Evolutionary conservation across 1,140 invertebrate species (phyloP), one percentile per base, ranked within the genome.

Genomic region (Agrypnia vestita): DNA sequence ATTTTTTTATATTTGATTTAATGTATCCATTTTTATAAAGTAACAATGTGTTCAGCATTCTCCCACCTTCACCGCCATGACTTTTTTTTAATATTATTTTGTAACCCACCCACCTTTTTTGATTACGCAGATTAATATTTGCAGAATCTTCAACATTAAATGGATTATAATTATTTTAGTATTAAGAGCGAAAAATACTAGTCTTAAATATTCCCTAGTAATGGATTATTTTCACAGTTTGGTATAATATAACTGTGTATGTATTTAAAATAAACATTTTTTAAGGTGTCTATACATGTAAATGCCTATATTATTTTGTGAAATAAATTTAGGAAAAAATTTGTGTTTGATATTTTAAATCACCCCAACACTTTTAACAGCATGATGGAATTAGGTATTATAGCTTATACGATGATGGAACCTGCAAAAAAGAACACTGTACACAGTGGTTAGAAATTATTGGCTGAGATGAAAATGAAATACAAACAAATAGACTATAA

Each of bases 271-370:
- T 56, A 56, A 56, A 56, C 53, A 15, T 56, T 35, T 35, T 19
- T 35, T 35, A 25, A 62, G 59, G 59, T 62, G 59, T 25, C 59
- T 62, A 62, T 73, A 53, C 19, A 19, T 75, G 25, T 75, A 75
- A 35, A 75, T 75, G 72, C 72, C 72, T 75, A 75, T 35, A 35
- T 74, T 74, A 74, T 75, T 75, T 75, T 75, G 72, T 75, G 72
- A 75, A 75, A 75, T 75, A 75, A 75, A 75, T 74, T 56, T 74
- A 56, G 25, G 56, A 35, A 74, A 21, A 74, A 74, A 73, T 56
- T 8, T 67, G 19, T 67, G 43, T 67, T 67, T 67, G 0, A 11
- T 3, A 15, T 62, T 62, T 62, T 62, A 62, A 1, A 21, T 35
- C n/a, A 35, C 6, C 1, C 6, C 25, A 35, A 35, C 25, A 35